Evolutionary conservation across 2,797 vertebrate species (phyloP).

Genomic region (Moxostoma hubbsi): DNA sequence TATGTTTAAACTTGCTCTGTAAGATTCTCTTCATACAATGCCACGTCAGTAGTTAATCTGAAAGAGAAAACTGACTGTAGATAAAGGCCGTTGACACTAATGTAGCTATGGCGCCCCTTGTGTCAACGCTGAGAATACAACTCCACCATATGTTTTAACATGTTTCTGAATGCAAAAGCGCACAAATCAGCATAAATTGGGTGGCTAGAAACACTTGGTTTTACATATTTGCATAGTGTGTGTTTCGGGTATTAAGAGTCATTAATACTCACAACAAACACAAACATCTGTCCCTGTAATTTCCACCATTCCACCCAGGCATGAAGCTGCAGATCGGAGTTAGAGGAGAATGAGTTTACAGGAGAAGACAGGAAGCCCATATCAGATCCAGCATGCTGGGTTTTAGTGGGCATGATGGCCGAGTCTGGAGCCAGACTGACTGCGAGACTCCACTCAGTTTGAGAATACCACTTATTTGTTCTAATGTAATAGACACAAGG

Average conservation of each 20-base stretch:
- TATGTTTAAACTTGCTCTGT: too few relatives aligned
- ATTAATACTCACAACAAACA: neutral
- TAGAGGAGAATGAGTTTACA: neutral
- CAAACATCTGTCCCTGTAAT: constrained; percentile 11
- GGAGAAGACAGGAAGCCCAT: neutral
- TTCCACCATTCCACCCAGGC: neutral
- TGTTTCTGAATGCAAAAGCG: neutral
- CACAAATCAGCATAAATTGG: neutral
- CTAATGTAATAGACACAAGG: constrained; percentile 38
- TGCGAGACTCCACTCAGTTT: constrained; percentile 18
- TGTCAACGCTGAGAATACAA: neutral
- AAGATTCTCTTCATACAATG: too few relatives aligned
- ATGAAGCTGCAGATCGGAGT: neutral
- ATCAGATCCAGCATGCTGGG: constrained; percentile 26
- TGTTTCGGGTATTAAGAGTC: neutral
- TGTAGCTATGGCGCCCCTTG: neutral
- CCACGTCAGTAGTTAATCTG: too few relatives aligned
- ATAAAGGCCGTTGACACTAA: too few relatives aligned
- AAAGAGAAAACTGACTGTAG: too few relatives aligned
- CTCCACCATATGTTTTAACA: too few relatives aligned
- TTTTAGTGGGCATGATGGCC: constrained; percentile 38
- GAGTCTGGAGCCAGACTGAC: constrained; percentile 48
- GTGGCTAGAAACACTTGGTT: too few relatives aligned
- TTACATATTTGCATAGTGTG: neutral
- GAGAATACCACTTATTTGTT: constrained; percentile 43